phyloP scores from a whole-genome alignment of 2,113 vertebrate genomes.

The Meles meles region DNA sequence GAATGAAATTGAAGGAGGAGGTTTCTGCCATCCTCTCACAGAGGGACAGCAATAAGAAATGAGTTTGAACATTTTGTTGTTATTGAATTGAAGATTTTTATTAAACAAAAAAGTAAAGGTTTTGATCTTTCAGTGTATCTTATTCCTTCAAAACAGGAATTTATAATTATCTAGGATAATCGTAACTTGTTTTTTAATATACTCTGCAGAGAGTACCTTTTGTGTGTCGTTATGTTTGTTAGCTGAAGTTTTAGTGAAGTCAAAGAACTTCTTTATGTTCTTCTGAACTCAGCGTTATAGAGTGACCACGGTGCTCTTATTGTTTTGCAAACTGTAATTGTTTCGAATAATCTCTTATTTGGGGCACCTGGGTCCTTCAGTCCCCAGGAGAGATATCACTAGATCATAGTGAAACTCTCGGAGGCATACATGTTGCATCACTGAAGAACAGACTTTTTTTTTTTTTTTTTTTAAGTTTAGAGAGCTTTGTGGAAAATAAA shows the following conservation, averaged over 20 bases:
- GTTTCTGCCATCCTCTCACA: neutral
- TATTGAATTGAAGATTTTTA: neutral
- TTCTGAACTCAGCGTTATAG: neutral
- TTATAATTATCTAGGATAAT: neutral
- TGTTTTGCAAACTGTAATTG: conserved; percentile 42
- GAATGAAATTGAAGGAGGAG: neutral
- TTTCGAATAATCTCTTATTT: conserved; percentile 53
- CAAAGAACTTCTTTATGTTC: neutral
- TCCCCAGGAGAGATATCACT: neutral
- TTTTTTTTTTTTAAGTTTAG: neutral
- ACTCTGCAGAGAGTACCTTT: neutral
- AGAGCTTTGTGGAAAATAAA: conserved; percentile 30
- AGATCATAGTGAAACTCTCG: neutral
- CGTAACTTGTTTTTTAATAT: neutral
- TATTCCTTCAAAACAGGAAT: conserved; percentile 29
- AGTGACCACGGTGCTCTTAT: neutral
- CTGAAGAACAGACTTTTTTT: neutral
- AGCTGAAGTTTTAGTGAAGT: conserved; percentile 21
- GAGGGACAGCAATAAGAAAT: neutral
- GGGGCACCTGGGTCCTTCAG: conserved; percentile 47
- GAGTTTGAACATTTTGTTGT: neutral
- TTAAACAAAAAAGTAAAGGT: neutral
- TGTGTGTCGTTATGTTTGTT: conserved; percentile 15
- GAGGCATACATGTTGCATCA: conserved; percentile 55
- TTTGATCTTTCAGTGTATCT: neutral